Base-by-base conservation (phyloP, 2,888 invertebrate genomes). In the Epinotia ramella region DNA sequence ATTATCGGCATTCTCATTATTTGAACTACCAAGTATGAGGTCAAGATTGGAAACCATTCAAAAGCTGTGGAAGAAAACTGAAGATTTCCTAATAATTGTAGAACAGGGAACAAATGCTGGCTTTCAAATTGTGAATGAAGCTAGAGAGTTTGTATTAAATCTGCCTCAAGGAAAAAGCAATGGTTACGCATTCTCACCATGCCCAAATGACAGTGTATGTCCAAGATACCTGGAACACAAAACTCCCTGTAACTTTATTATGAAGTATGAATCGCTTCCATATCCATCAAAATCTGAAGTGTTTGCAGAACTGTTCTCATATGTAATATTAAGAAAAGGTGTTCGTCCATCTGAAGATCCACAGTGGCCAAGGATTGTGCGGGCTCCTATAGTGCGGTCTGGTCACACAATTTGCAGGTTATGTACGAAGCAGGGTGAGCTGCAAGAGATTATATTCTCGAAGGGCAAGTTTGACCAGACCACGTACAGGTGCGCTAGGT, bases 31-130 rank as follows among this genome's bases (percentile, higher is more conserved):
- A 0, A 95, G 94, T 77, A 91, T 95, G 78, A 92, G 96, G 83
- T 93, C 95, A 40, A 95, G 99, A 67, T 88, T 97, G 65, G 96
- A 97, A 83, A 95, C 95, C 0, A 89, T 98, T 73, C 93, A 96
- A 68, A 97, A 96, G 83, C 92, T 99, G 11, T 99, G 99, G 99
- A 96, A 96, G 72, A 98, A 97, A 92, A 98, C 98, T 0, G 95
- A 96, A 79, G 95, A 96, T 13, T 98, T 97, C 87, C 91, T 99
- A 84, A 95, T 99, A 16, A 94, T 99, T 5, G 95, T 98, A 0
- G 99, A 99, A 90, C 96, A 97, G 80, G 99, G 99, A 6, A 96
- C 97, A 0, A 96, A 96, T 78, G 96, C 97, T 59, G 99, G 98
- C 2, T 98, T 97, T 85, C 95, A 95, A 86, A 95, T 97, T 80